phyloP scores from a whole-genome alignment of 2,113 vertebrate species.

The Menidia beryllina region DNA sequence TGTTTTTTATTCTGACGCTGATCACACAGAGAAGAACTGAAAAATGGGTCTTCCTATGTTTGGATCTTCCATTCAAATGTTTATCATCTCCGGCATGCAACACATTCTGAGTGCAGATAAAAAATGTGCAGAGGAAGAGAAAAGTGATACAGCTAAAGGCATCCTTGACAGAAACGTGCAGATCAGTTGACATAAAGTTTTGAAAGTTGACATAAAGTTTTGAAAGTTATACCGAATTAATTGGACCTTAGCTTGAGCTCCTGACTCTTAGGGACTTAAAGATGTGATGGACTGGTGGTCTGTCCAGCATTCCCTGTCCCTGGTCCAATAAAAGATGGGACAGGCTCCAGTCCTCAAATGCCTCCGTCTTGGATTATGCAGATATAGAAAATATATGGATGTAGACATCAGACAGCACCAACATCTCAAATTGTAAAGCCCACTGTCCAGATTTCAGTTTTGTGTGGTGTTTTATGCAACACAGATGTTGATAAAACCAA shows the following conservation, averaged over 20 bases:
- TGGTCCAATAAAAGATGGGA: too few species aligned
- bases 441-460: too few species aligned
- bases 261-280: background rate
- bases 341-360: too few species aligned
- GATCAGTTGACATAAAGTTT: conserved; percentile 44
- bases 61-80: conserved; percentile 30
- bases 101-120: conserved; percentile 23
- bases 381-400: too few species aligned
- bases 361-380: too few species aligned
- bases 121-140: conserved; percentile 14
- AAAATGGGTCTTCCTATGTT: conserved; percentile 15
- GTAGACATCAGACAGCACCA: too few species aligned
- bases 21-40: background rate
- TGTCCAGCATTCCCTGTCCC: too few species aligned
- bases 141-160: conserved; percentile 21
- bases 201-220: background rate
- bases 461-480: conserved; percentile 21
- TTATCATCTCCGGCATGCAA: conserved; percentile 12
- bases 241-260: background rate
- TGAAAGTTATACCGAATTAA: conserved; percentile 5
- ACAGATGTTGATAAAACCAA: conserved; percentile 1
- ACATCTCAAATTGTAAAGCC: too few species aligned
- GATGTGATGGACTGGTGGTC: too few species aligned
- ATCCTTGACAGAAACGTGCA: conserved; percentile 47
- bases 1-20: conserved; percentile 23